These are phyloP conservation scores for Calameuta pallipes DNA, from an alignment of 2,888 invertebrate genomes.

Conservation along the genomic window DNA sequence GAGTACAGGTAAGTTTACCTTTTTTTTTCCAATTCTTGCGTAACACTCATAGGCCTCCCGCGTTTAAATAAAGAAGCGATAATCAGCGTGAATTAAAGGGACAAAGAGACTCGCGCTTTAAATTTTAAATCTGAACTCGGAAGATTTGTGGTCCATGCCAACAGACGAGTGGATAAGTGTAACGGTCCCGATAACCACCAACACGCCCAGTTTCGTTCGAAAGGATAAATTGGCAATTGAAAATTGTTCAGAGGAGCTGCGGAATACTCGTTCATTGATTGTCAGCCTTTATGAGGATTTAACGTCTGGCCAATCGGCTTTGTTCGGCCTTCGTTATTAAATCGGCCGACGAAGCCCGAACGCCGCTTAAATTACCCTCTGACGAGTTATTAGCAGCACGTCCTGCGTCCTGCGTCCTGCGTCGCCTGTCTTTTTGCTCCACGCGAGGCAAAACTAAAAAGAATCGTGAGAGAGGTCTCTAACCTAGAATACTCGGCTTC, in stretches of 20 bases:
- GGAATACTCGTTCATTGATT: background rate
- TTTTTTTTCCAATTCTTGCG: background rate
- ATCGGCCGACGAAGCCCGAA: background rate
- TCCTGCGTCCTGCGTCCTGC: background rate
- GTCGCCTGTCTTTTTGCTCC: background rate
- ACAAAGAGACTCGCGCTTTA: background rate
- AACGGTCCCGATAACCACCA: background rate
- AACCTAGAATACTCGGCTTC: background rate
- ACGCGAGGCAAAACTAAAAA: background rate
- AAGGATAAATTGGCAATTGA: background rate
- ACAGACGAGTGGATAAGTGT: background rate
- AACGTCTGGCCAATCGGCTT: background rate
- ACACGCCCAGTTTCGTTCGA: background rate
- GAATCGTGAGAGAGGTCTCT: background rate
- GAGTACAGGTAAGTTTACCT: background rate
- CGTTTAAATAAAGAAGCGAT: background rate
- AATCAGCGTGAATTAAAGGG: background rate
- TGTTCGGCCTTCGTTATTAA: background rate
- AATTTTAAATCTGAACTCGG: background rate
- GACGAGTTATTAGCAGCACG: background rate
- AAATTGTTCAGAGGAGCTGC: background rate
- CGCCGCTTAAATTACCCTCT: background rate
- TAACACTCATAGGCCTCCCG: background rate
- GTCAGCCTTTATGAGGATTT: background rate
- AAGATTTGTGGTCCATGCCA: background rate